A percentile compares a stretch with the other conserved stretches of the same genome.
These are phyloP conservation scores for Vidua macroura DNA, from an alignment of 2,113 vertebrate species.

Conservation along the genomic window DNA sequence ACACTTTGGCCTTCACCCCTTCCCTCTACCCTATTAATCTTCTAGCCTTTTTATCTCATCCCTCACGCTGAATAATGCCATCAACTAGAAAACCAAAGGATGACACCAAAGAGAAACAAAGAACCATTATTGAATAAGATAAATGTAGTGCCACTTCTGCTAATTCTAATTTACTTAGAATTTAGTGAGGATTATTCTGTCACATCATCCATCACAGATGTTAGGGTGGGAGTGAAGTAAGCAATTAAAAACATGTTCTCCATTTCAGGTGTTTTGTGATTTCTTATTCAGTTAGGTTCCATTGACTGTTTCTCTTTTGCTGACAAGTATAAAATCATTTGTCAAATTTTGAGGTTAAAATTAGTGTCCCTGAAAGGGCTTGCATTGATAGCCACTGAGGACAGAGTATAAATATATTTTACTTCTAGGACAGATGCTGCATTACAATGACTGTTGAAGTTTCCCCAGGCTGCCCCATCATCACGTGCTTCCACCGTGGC, in stretches of 20 bases:
- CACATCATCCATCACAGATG: constrained; percentile 30
- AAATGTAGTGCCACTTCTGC: constrained; percentile 30
- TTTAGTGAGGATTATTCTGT: constrained; percentile 53
- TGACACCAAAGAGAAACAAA: neutral
- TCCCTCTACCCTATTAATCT: neutral
- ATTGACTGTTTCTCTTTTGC: neutral
- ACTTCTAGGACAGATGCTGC: neutral
- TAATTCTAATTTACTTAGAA: constrained; percentile 56
- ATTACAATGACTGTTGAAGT: neutral
- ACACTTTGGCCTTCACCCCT: neutral
- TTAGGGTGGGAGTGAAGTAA: constrained; percentile 19
- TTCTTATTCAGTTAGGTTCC: constrained; percentile 1
- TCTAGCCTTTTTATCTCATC: neutral
- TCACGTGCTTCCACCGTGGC: neutral
- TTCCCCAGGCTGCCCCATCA: neutral
- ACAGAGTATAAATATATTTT: neutral
- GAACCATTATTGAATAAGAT: constrained; percentile 33
- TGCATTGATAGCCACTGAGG: neutral
- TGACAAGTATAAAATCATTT: neutral
- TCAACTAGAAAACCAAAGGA: neutral
- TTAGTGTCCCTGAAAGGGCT: neutral
- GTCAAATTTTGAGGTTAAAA: neutral
- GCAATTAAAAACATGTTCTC: constrained; percentile 62
- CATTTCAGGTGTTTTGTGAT: constrained; percentile 34
- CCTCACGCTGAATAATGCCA: neutral